These are phyloP conservation scores for Myotis davidii DNA, from an alignment of 2,113 vertebrate genomes.

Conservation along the genomic window DNA sequence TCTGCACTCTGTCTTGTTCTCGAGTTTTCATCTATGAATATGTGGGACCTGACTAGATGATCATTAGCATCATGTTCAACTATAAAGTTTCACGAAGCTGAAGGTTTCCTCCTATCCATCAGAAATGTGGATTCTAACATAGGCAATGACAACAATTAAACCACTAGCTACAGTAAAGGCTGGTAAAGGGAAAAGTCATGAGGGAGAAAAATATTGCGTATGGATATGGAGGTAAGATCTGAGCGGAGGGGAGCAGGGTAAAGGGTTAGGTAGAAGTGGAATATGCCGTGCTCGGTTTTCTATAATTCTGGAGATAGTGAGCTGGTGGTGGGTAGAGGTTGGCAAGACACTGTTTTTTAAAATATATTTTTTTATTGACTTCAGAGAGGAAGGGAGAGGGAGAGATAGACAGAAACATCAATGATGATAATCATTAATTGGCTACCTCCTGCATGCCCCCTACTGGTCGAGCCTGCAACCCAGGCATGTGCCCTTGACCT, in stretches of 20 bases:
- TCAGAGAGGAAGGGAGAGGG: no score
- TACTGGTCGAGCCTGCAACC: no score
- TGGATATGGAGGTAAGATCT: no score
- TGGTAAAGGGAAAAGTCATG: not conserved
- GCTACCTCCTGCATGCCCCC: no score
- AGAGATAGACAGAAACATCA: no score
- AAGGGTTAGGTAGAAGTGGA: not conserved
- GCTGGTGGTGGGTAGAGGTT: accelerated
- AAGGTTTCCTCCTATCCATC: no score
- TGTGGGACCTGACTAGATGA: not conserved
- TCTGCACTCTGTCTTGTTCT: not conserved
- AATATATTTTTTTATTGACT: no score
- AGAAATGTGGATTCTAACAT: not conserved
- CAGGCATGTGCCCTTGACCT: no score
- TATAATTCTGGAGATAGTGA: not conserved
- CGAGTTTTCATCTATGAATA: not conserved
- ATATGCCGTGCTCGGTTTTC: not conserved
- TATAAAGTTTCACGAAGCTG: not conserved
- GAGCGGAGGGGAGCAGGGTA: no score
- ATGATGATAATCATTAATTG: no score
- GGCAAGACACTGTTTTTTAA: no score
- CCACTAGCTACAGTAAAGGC: not conserved
- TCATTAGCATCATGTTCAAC: not conserved
- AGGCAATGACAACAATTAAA: not conserved
- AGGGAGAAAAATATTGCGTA: not conserved